Evolutionary conservation across 2,888 invertebrate species (phyloP).

Genomic region (Macrophya annulata): DNA sequence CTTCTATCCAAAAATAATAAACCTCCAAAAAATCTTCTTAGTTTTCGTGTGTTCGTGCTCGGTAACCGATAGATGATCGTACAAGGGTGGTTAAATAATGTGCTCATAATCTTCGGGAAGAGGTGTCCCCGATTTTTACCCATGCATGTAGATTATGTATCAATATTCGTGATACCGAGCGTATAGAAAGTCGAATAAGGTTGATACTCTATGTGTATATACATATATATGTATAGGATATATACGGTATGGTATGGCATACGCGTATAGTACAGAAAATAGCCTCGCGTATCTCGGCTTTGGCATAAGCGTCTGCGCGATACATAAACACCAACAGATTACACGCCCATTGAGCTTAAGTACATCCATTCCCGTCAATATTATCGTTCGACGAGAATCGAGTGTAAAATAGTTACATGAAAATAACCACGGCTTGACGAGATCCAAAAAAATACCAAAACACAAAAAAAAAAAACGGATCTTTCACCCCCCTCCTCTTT

Average conservation of each 20-base stretch:
- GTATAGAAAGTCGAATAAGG: neutral
- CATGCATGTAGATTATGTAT: conserved; percentile 54
- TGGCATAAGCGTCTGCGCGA: conserved; percentile 67
- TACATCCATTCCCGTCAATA: conserved; percentile 54
- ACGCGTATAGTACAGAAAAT: conserved; percentile 22
- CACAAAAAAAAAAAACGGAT: too few species aligned
- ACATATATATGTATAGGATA: too few species aligned
- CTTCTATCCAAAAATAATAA: too few species aligned
- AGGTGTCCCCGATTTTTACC: conserved; percentile 23
- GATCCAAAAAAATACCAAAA: neutral
- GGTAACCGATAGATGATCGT: neutral
- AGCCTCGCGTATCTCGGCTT: conserved; percentile 48
- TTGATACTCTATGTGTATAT: neutral
- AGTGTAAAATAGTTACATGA: conserved; percentile 52
- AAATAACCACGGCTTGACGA: neutral
- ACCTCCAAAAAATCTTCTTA: neutral
- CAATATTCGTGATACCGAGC: conserved; percentile 45
- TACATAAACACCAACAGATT: conserved; percentile 71
- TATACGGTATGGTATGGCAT: neutral
- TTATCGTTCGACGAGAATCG: conserved; percentile 53
- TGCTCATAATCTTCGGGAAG: too few species aligned
- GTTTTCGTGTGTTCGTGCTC: neutral
- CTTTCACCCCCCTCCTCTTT: neutral
- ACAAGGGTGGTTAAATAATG: conserved; percentile 23
- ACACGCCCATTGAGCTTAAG: conserved; percentile 65